Evolutionary conservation across 2,888 invertebrate genomes (phyloP), one percentile per base, ranked within the genome.

Genomic region (Drosophila anceps): DNA sequence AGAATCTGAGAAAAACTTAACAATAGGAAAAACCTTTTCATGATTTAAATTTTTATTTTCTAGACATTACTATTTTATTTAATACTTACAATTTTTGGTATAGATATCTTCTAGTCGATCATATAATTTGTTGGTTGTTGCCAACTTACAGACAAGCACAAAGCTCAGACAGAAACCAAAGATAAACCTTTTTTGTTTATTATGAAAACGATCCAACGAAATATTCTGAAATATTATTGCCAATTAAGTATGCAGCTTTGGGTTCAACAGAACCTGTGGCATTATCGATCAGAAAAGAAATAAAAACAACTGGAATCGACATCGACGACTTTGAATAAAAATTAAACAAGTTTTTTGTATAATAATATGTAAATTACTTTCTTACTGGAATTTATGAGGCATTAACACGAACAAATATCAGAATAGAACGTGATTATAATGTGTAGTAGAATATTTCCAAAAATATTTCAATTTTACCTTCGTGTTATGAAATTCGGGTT

Each of bases 241-340:
- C n/a, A 12, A 64, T 66, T 57, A 60, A 43, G 29, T 74, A 63
- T 65, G 53, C 39, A 35, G 29, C 18, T 64, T 54, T 41, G 70
- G 60, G 69, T 68, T 82, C 65, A 69, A 66, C 43, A 73, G 50
- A 69, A 67, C 66, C n/a, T 81, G 59, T 69, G 66, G 60, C 63
- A 81, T 71, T 80, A 74, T 79, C 54, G 8, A 39, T 18, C 15
- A 29, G 27, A 18, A 18, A 24, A 48, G 31, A 53, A n/a, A 63
- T 2, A 35, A 50, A 43, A 44, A 24, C 63, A 35, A 39, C 35
- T 60, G 33, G 51, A 54, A 44, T 27, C 39, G 41, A 50, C 29
- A 51, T 53, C 4, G 27, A 8, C 20, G 33, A 43, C 31, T 39
- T 67, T 50, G 24, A 59, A 60, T 39, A 44, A 48, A 50, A 33